Evolutionary conservation across 2,888 invertebrate genomes (phyloP), one percentile per base, ranked within the genome.

Genomic region (Phaedon cochleariae): DNA sequence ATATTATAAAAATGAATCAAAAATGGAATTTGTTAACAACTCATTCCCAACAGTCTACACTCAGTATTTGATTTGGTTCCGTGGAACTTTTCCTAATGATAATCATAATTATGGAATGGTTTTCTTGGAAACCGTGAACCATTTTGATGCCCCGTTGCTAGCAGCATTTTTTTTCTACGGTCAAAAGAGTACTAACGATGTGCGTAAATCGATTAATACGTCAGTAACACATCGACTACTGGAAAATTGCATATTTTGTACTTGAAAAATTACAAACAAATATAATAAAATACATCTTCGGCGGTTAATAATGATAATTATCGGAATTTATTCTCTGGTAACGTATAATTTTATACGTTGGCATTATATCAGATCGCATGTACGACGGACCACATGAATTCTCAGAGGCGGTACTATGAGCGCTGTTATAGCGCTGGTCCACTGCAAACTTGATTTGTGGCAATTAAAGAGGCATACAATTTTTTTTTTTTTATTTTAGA

Each of bases 241-340:
- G 83, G 83, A 84, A 84, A 84, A 84, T 84, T 83, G 84, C 82
- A 84, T 82, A 82, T 81, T 82, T 80, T 81, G 79, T 79, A 77
- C 70, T 77, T 83, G 82, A 83, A 83, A 83, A 84, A 84, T 83
- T 83, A 81, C 80, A 80, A 82, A 80, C 83, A 84, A 84, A 84
- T 81, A 84, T 83, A 82, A 83, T 83, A 83, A 83, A 83, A 79
- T 80, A 79, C 77, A 82, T 82, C 82, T 80, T 77, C 80, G 78
- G 80, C 76, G 79, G 79, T 81, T 84, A 84, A 84, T 84, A 83
- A 84, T 78, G 83, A 84, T 84, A 82, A 84, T 84, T 84, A 84
- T 84, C 83, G 76, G 79, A 80, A 83, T 83, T 83, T 84, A 84
- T 82, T 81, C 81, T 78, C 74, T 74, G 72, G 76, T 74, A 82